A percentile compares a stretch with the other conserved stretches of the same genome.
Evolutionary conservation across 2,797 vertebrate species (phyloP).

Genomic region (Chaetophractus vellerosus): DNA sequence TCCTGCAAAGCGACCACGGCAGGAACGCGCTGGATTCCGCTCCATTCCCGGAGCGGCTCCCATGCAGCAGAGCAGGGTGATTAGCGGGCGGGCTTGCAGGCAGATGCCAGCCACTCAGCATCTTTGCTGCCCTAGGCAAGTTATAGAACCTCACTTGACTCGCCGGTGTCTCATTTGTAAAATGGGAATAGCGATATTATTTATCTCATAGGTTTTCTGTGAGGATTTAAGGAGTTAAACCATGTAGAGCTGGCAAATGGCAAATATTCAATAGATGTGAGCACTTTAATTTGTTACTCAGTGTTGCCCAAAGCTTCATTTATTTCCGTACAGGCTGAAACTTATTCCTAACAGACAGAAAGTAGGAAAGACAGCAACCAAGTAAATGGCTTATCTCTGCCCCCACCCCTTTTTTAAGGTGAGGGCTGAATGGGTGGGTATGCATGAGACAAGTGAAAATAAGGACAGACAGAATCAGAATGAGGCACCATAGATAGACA

Average conservation of each 20-base stretch:
- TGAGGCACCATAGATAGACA: not conserved
- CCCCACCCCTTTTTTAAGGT: not conserved
- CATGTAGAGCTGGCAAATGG: not conserved
- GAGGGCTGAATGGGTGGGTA: not conserved
- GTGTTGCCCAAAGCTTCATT: not conserved
- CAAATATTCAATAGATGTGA: not conserved
- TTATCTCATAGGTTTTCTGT: not conserved
- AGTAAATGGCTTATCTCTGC: not conserved
- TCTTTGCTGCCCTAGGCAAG: not conserved
- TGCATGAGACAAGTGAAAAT: not conserved
- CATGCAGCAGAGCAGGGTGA: too few relatives aligned
- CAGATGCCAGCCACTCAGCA: not conserved
- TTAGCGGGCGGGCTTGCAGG: not conserved
- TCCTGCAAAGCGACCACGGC: too few relatives aligned
- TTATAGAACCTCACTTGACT: not conserved
- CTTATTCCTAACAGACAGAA: not conserved
- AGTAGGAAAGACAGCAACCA: not conserved
- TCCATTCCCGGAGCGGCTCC: too few relatives aligned
- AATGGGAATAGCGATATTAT: not conserved
- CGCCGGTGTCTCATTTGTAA: not conserved
- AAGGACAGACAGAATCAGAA: not conserved
- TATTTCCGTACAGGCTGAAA: conserved; percentile 16
- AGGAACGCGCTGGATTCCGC: too few relatives aligned
- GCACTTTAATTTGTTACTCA: not conserved
- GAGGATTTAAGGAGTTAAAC: not conserved